Percentiles rank a stretch among this genome's conserved stretches.
Evolutionary conservation across 2,888 invertebrate genomes (phyloP).

Genomic region (Megaustenia siamemsis): DNA sequence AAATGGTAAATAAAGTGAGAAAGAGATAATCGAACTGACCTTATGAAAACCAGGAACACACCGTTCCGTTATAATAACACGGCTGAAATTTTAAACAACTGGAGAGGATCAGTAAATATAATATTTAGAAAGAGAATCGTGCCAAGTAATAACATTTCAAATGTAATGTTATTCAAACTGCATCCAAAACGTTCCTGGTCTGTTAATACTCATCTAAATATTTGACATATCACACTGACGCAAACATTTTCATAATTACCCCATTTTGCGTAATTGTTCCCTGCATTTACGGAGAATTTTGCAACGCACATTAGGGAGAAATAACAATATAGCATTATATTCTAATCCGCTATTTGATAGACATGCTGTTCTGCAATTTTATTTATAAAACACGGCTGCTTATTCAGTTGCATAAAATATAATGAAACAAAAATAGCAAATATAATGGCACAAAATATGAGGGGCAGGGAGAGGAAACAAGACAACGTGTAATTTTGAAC

Average conservation of each 20-base stretch:
- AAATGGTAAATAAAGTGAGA: too few relatives aligned
- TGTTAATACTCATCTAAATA: too few relatives aligned
- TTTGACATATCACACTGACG: neutral
- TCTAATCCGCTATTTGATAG: neutral
- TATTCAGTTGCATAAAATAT: neutral
- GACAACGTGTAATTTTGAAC: neutral
- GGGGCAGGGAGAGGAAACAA: neutral
- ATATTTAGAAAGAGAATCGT: too few relatives aligned
- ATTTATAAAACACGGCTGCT: neutral
- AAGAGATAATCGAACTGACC: too few relatives aligned
- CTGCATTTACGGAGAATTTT: neutral
- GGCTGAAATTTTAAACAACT: too few relatives aligned
- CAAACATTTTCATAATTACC: neutral
- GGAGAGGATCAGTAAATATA: too few relatives aligned
- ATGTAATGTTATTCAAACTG: too few relatives aligned
- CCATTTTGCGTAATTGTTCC: neutral
- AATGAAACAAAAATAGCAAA: neutral
- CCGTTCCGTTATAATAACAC: too few relatives aligned
- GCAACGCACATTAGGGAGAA: neutral
- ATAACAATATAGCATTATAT: neutral
- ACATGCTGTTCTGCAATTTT: neutral
- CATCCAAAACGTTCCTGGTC: too few relatives aligned
- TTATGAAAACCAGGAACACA: too few relatives aligned
- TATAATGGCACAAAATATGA: neutral
- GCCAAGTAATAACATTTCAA: too few relatives aligned